These are phyloP conservation scores for Stegostoma tigrinum DNA, from an alignment of 2,113 vertebrate species.

Conservation along the genomic window DNA sequence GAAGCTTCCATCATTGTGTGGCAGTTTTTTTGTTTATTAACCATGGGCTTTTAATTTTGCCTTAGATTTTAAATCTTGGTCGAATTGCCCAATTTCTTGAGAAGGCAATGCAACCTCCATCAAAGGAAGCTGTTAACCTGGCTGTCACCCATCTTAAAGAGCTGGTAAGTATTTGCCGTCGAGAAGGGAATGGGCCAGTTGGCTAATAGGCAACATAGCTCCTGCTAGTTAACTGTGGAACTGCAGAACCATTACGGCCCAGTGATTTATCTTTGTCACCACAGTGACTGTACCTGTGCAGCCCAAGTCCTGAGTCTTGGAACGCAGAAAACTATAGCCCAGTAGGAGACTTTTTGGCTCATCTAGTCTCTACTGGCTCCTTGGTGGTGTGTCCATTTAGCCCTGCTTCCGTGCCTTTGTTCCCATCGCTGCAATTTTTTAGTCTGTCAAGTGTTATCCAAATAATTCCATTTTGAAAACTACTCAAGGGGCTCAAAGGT, in stretches of 20 bases:
- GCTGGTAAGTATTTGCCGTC: slow-evolving; percentile 62
- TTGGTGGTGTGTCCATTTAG: not conserved
- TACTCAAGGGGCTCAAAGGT: not conserved
- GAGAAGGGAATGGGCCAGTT: not conserved
- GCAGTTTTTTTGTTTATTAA: not conserved
- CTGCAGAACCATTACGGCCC: not conserved
- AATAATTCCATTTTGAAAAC: not conserved
- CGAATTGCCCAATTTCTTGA: slow-evolving; percentile 77
- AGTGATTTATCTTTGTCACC: not conserved
- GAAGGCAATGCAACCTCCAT: slow-evolving; percentile 82
- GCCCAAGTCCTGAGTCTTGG: not conserved
- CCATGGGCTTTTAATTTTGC: not conserved
- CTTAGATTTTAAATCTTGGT: slow-evolving; percentile 85
- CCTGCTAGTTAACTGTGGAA: not conserved
- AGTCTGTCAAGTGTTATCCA: not conserved
- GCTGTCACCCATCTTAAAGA: slow-evolving; percentile 84
- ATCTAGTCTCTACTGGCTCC: not conserved
- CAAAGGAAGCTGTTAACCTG: slow-evolving; percentile 67
- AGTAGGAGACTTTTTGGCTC: not conserved
- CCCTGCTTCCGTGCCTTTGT: too few species aligned
- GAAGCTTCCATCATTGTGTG: not conserved
- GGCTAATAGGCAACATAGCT: not conserved
- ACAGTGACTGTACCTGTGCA: not conserved
- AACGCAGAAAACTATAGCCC: not conserved
- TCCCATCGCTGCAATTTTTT: too few species aligned